phyloP scores from a whole-genome alignment of 2,113 vertebrate genomes.

The Catharus fuscescens region DNA sequence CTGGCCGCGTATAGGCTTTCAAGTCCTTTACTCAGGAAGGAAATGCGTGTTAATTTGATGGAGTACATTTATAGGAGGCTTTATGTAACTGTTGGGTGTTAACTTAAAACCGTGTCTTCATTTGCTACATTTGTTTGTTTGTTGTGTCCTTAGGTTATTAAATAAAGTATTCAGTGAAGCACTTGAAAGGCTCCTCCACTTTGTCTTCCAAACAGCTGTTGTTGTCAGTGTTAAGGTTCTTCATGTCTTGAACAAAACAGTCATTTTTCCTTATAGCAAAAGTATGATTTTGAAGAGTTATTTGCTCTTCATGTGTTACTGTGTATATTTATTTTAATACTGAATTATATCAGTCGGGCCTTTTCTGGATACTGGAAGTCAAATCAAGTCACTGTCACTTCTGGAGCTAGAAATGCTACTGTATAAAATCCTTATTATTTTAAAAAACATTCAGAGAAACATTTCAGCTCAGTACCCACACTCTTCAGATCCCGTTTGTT shows the following conservation, averaged over 20 bases:
- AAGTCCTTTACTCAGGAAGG: not conserved
- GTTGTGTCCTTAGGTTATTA: slow-evolving; percentile 45
- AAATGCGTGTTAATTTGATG: slow-evolving; percentile 32
- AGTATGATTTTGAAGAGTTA: not conserved
- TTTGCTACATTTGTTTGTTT: slow-evolving; percentile 16
- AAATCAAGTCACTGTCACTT: not conserved
- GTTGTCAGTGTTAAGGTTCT: not conserved
- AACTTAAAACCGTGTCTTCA: not conserved
- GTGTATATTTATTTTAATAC: not conserved
- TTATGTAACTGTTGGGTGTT: slow-evolving; percentile 13
- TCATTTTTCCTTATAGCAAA: not conserved
- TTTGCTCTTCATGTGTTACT: not conserved
- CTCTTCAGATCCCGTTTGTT: not conserved
- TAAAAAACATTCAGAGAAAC: not conserved
- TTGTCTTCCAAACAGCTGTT: not conserved
- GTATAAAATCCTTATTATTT: not conserved
- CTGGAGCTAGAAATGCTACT: not conserved
- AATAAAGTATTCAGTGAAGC: slow-evolving; percentile 16
- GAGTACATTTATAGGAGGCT: slow-evolving; percentile 33
- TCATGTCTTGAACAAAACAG: not conserved
- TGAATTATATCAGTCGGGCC: not conserved
- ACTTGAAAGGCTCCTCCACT: not conserved
- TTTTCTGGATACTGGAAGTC: not conserved
- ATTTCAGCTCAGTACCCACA: not conserved
- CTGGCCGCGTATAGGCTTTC: not conserved